Base-by-base conservation (phyloP, 2,113 vertebrate genomes). In the Tenrec ecaudatus region DNA sequence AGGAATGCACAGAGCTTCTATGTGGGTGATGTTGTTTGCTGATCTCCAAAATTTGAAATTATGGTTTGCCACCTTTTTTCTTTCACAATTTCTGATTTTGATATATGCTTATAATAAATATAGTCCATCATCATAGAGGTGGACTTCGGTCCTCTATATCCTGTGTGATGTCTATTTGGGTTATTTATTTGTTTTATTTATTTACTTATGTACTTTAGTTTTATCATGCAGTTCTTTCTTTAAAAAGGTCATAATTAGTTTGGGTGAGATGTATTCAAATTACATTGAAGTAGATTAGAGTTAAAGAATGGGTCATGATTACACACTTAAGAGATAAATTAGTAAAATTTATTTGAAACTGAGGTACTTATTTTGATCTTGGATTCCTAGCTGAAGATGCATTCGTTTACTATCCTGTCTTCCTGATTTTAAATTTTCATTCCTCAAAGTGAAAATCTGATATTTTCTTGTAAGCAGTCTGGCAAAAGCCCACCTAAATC, bases 1-100 rank as follows among this genome's bases (percentile, higher is more conserved):
- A 98, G 62, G 98, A 75, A 77, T 53, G 71, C 71, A 96, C 62
- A 53, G 90, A 40, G 57, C 60, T 19, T 11, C 7, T 12, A 1
- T 40, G 25, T 85, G 87, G 11, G 6, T 69, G 6, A 36, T 93
- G 29, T 0, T 93, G 68, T 90, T 95, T 78, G 88, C 80, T 86
- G 60, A 66, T 25, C 66, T 17, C 60, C 86, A 90, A 36, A 95
- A 85, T 23, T 4, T 94, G 58, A 91, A 53, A 43, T 79, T 77
- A 62, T 57, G 33, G 81, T 90, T 94, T 95, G 88, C 22, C 38
- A 22, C 9, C 29, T 73, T 29, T 69, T 19, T 31, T 57, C 22
- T 0, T 31, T n/a, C 1, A 69, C 31, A 33, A 43, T 93, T 94
- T 91, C n/a, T 10, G 33, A 0, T 91, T 17, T 27, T 79, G 60